Evolutionary conservation across 1,140 invertebrate genomes (phyloP).

Genomic region (Drosophila lowei): DNA sequence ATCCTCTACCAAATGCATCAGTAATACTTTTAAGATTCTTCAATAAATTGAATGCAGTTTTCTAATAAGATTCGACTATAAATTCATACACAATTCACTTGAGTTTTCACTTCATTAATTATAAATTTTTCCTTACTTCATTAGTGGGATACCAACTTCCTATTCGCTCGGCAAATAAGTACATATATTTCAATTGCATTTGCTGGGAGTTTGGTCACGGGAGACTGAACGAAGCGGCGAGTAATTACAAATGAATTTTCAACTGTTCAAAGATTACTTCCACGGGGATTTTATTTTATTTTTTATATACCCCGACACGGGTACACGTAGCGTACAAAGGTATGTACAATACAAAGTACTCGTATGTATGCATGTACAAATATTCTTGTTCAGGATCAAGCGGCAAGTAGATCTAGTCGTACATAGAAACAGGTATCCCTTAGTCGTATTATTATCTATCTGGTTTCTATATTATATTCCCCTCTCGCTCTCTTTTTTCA

Average conservation of each 20-base stretch:
- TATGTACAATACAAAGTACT: neutral
- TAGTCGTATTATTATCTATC: neutral
- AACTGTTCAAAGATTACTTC: slow-evolving; percentile 22
- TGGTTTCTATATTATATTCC: neutral
- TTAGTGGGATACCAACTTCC: slow-evolving; percentile 34
- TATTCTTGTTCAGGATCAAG: too few relatives aligned
- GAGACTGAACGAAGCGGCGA: slow-evolving; percentile 37
- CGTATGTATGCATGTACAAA: neutral
- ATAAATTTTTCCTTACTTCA: slow-evolving; percentile 35
- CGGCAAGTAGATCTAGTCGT: too few relatives aligned
- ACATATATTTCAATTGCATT: slow-evolving; percentile 32
- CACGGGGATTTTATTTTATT: slow-evolving; percentile 44
- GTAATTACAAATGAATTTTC: slow-evolving; percentile 44
- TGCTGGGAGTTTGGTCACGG: slow-evolving; percentile 51
- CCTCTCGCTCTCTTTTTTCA: neutral
- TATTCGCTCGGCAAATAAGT: slow-evolving; percentile 25
- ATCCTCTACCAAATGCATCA: too few relatives aligned
- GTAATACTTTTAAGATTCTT: too few relatives aligned
- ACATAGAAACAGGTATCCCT: too few relatives aligned
- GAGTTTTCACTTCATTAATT: slow-evolving; percentile 42
- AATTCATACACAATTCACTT: slow-evolving; percentile 4
- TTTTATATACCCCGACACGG: slow-evolving; percentile 13
- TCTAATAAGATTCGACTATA: neutral
- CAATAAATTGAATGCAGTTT: neutral
- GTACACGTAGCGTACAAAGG: too few relatives aligned